These are phyloP conservation scores for Ctenopoma kingsleyae DNA, from an alignment of 2,797 vertebrate species.

Conservation along the genomic window DNA sequence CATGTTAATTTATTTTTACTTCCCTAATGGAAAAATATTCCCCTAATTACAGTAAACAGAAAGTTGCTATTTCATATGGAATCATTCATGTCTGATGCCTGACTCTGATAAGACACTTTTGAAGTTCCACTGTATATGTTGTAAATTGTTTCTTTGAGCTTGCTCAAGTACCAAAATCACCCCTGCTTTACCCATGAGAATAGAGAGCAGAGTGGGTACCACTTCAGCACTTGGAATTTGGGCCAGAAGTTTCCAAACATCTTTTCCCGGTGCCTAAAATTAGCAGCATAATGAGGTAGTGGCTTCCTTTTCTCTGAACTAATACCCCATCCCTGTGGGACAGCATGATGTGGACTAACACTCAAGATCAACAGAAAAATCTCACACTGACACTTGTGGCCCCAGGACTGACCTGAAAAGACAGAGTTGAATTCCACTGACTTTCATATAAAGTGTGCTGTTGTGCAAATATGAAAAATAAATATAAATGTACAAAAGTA, in stretches of 20 bases:
- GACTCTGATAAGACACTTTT: constrained; percentile 88
- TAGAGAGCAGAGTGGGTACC: constrained; percentile 76
- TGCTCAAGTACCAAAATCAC: constrained; percentile 86
- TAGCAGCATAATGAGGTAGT: constrained; percentile 86
- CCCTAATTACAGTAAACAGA: constrained; percentile 89
- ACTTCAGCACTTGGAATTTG: constrained; percentile 78
- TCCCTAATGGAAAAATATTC: constrained; percentile 88
- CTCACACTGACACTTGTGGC: constrained; percentile 71
- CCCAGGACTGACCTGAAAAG: constrained; percentile 48
- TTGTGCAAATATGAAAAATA: not conserved
- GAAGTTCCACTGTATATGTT: constrained; percentile 88
- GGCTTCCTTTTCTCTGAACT: constrained; percentile 86
- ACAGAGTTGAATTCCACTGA: constrained; percentile 19
- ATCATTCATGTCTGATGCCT: constrained; percentile 89
- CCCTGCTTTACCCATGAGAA: constrained; percentile 84
- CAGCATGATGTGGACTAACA: constrained; percentile 81
- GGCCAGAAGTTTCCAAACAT: constrained; percentile 85
- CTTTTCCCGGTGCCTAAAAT: constrained; percentile 89
- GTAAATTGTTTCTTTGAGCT: constrained; percentile 88
- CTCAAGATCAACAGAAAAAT: constrained; percentile 80
- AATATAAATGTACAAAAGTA: constrained; percentile 7
- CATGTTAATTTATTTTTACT: constrained; percentile 88
- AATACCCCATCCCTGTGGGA: constrained; percentile 80
- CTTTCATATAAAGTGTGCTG: not conserved
- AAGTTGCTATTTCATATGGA: constrained; percentile 90